Conservation (phyloP, 2,113 vertebrate species). For the Oreotrochilus melanogaster region DNA sequence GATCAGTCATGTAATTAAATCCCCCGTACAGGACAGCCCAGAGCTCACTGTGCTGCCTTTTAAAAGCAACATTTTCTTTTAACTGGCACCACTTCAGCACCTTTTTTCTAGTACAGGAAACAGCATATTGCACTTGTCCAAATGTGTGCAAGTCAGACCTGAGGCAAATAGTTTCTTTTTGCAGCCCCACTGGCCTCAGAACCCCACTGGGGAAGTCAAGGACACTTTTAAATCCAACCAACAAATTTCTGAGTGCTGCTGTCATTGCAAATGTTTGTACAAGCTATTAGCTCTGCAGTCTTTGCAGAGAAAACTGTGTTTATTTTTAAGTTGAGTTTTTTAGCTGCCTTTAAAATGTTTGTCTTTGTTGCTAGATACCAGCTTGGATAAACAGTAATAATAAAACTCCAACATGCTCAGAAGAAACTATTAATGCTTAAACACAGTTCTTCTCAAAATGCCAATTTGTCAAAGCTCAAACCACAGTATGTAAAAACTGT, state of each 20-base stretch:
- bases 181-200: not conserved
- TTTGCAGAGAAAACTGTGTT: not conserved
- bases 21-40: not conserved
- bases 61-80: conserved; percentile 1
- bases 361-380: conserved; percentile 9
- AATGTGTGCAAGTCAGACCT: conserved; percentile 44
- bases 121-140: conserved; percentile 54
- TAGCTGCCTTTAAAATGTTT: conserved; percentile 1
- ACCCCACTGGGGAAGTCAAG: not conserved
- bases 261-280: not conserved
- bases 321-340: conserved; percentile 26
- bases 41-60: not conserved
- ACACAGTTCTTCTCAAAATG: conserved; percentile 3
- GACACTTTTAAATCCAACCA: conserved; percentile 15
- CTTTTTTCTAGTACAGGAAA: conserved; percentile 56
- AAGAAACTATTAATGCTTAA: conserved; percentile 12
- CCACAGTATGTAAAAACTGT: not conserved
- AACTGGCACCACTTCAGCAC: conserved; percentile 18
- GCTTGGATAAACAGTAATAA: conserved; percentile 12
- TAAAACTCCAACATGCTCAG: not conserved
- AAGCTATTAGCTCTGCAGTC: not conserved
- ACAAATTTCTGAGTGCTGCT: not conserved
- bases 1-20: conserved; percentile 10
- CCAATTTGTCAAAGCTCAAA: not conserved
- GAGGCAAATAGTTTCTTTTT: conserved; percentile 34